Evolutionary conservation across 1,140 invertebrate species (phyloP).

Genomic region (Neotoxoptera formosana): DNA sequence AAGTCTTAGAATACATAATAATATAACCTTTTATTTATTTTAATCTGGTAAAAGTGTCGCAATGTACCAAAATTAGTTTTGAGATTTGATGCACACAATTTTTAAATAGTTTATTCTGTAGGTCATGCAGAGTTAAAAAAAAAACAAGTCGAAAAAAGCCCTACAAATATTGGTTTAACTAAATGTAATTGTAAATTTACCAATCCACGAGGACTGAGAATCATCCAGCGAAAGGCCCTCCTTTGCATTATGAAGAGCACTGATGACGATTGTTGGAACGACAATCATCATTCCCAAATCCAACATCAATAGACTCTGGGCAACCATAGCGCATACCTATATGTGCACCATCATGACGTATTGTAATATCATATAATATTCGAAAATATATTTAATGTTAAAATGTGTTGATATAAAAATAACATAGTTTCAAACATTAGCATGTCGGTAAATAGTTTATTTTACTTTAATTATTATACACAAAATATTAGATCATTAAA

Average conservation of each 20-base stretch:
- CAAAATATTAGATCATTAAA: background rate
- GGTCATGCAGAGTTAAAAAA: too few relatives aligned
- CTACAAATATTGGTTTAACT: background rate
- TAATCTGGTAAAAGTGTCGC: background rate
- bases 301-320: conserved; percentile 61
- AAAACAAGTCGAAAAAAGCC: background rate
- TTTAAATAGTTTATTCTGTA: too few relatives aligned
- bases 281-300: conserved; percentile 62
- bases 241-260: conserved; percentile 60
- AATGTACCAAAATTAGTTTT: too few relatives aligned
- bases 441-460: background rate
- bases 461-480: background rate
- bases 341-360: too few relatives aligned
- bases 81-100: too few relatives aligned
- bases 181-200: conserved; percentile 58
- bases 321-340: conserved; percentile 61
- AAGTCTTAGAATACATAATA: too few relatives aligned
- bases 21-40: too few relatives aligned
- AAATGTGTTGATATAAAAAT: background rate
- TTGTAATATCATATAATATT: background rate
- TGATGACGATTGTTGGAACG: conserved; percentile 61
- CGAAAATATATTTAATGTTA: background rate
- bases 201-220: conserved; percentile 62
- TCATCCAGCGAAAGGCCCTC: conserved; percentile 60
- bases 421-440: background rate